Percentiles rank a stretch among this genome's conserved stretches.
phyloP scores from a whole-genome alignment of 2,797 vertebrate genomes.

The Hydrophis major region DNA sequence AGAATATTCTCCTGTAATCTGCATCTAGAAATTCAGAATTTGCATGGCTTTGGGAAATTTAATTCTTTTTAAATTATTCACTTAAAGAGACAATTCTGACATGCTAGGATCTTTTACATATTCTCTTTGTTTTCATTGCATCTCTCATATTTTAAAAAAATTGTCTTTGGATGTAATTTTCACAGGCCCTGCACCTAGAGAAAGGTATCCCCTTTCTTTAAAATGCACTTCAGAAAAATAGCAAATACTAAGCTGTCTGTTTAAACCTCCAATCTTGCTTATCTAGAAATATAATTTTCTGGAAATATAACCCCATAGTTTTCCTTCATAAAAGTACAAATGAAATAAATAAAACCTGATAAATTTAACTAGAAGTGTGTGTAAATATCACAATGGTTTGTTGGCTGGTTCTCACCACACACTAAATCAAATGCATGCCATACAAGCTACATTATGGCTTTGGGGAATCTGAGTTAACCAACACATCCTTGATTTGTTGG shows the following conservation, averaged over 20 bases:
- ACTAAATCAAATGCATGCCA: not conserved
- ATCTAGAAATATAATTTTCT: not conserved
- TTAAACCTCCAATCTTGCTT: not conserved
- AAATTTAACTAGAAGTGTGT: not conserved
- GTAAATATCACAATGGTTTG: not conserved
- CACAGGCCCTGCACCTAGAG: too few relatives aligned
- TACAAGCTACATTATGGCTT: not conserved
- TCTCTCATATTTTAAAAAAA: not conserved
- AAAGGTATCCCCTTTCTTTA: not conserved
- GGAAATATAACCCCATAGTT: not conserved
- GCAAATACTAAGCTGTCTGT: not conserved
- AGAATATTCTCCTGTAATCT: not conserved
- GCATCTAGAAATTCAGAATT: not conserved
- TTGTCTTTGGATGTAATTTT: not conserved
- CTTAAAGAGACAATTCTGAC: not conserved
- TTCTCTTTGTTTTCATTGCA: not conserved
- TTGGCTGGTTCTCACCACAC: not conserved
- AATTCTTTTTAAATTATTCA: not conserved
- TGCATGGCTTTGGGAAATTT: not conserved
- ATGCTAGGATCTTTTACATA: not conserved
- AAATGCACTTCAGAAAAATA: not conserved
- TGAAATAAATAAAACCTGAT: not conserved
- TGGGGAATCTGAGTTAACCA: not conserved
- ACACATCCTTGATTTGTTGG: not conserved
- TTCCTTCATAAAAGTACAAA: not conserved